phyloP scores from a whole-genome alignment of 2,797 vertebrate genomes.

The Sebastes itinus region DNA sequence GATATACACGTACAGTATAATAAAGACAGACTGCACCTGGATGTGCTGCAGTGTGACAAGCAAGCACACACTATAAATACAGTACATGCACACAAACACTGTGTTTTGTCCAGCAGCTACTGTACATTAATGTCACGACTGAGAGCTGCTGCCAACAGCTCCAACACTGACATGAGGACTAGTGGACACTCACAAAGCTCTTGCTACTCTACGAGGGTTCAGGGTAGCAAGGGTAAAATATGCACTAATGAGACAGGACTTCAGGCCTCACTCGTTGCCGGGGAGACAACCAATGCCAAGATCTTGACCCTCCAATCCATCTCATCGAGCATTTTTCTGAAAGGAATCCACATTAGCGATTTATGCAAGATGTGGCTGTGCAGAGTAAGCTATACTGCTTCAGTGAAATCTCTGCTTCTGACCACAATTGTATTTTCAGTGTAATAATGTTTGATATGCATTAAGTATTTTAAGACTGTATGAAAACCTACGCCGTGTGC shows the following conservation, averaged over 20 bases:
- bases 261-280: constrained; percentile 17
- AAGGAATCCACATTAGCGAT: constrained; percentile 32
- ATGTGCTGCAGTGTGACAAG: constrained; percentile 24
- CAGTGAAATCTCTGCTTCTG: constrained; percentile 12
- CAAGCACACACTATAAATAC: constrained; percentile 1
- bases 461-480: neutral
- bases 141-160: constrained; percentile 26
- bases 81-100: neutral
- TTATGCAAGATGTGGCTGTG: constrained; percentile 10
- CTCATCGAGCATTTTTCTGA: constrained; percentile 27
- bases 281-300: constrained; percentile 40
- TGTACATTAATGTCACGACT: constrained; percentile 16
- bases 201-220: constrained; percentile 5
- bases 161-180: constrained; percentile 13
- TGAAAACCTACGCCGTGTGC: neutral
- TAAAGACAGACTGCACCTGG: constrained; percentile 47
- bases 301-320: constrained; percentile 47
- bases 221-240: constrained; percentile 28
- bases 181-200: constrained; percentile 16
- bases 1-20: constrained; percentile 28
- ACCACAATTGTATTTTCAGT: neutral
- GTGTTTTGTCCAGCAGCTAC: constrained; percentile 16
- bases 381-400: constrained; percentile 7
- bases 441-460: neutral
- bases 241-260: constrained; percentile 45